Evolutionary conservation across 2,888 invertebrate genomes (phyloP).

Genomic region (Brenthis ino): DNA sequence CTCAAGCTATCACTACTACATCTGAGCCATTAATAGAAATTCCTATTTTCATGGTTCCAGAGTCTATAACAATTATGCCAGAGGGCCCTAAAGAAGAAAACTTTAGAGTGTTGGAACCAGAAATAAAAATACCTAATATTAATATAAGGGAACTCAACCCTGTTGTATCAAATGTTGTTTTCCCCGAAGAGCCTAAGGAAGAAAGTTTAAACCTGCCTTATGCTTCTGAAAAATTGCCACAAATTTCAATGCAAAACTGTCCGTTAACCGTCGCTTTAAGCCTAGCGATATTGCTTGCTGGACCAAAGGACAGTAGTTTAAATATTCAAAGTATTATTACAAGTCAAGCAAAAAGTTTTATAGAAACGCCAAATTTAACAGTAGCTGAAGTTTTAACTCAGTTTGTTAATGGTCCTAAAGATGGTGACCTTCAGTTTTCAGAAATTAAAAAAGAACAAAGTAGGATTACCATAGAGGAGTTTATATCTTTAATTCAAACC

Average conservation of each 20-base stretch:
- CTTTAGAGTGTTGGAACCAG: neutral
- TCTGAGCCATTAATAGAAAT: neutral
- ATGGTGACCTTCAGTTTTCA: neutral
- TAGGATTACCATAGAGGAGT: constrained; percentile 31
- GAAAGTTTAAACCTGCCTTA: constrained; percentile 9
- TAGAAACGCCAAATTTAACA: constrained; percentile 6
- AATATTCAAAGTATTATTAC: neutral
- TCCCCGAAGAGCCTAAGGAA: constrained; percentile 3
- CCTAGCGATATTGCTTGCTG: constrained; percentile 14
- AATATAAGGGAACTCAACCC: constrained; percentile 14
- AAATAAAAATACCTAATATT: constrained; percentile 20
- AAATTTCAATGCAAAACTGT: constrained; percentile 3
- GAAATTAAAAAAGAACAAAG: neutral
- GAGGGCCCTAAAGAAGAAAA: constrained; percentile 7
- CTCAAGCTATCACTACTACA: neutral
- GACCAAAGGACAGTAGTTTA: constrained; percentile 26
- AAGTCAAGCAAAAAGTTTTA: constrained; percentile 1
- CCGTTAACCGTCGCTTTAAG: constrained; percentile 9
- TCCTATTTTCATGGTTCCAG: neutral
- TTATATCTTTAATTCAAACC: constrained; percentile 26
- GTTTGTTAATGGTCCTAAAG: neutral
- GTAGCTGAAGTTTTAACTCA: neutral
- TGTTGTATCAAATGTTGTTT: constrained; percentile 13
- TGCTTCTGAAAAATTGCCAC: constrained; percentile 5
- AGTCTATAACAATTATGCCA: constrained; percentile 3